Conservation (phyloP, 2,888 invertebrate species). For the Drosophila fulvimacula region DNA sequence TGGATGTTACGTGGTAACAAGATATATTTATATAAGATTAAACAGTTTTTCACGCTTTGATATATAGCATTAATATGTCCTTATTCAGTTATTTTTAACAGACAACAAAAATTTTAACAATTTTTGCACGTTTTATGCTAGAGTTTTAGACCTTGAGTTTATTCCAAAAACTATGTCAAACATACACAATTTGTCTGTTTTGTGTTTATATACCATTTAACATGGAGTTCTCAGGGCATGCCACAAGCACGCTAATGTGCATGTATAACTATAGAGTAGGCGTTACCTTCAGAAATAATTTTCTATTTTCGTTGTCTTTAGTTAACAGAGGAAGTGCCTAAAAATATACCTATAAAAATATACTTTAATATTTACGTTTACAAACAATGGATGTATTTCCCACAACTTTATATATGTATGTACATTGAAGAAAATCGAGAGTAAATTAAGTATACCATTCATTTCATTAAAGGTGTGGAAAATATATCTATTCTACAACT, state of each 20-base stretch:
- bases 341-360: not conserved
- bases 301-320: not conserved
- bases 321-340: not conserved
- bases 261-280: not conserved
- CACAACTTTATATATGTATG: not conserved
- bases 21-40: too few relatives aligned
- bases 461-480: too few relatives aligned
- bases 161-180: constrained; percentile 4
- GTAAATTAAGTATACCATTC: too few relatives aligned
- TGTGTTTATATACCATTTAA: not conserved
- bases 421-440: too few relatives aligned
- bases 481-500: too few relatives aligned
- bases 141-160: not conserved
- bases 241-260: not conserved
- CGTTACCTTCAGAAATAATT: not conserved
- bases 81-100: not conserved
- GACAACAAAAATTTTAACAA: not conserved
- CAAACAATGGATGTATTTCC: not conserved
- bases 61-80: not conserved
- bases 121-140: not conserved
- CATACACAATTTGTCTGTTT: not conserved
- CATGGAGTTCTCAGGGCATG: not conserved
- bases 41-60: too few relatives aligned
- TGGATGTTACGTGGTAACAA: too few relatives aligned
- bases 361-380: not conserved